Conservation (phyloP, 1,140 invertebrate species). For the Ruditapes philippinarum region DNA sequence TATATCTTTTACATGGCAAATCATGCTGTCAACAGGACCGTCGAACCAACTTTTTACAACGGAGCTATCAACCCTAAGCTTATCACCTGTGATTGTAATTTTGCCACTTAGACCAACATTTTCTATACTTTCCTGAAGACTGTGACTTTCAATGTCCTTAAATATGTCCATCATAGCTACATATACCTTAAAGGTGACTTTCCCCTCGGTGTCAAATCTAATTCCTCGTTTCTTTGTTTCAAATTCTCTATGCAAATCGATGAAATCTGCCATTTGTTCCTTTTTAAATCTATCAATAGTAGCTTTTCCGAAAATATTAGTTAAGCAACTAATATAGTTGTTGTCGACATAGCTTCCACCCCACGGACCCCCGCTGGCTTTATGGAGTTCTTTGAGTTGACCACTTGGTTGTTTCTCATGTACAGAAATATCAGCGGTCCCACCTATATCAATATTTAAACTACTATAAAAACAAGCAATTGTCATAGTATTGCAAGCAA, state of each 20-base stretch:
- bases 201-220: background rate
- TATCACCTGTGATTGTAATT: background rate
- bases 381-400: background rate
- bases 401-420: background rate
- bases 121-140: background rate
- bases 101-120: background rate
- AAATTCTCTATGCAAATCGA: background rate
- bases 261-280: background rate
- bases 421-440: background rate
- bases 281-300: background rate
- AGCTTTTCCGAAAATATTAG: background rate
- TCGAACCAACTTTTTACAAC: background rate
- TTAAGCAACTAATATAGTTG: background rate
- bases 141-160: background rate
- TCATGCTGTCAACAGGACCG: background rate
- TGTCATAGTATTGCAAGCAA: no score
- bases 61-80: background rate
- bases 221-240: background rate
- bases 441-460: no score
- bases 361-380: background rate
- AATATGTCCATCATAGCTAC: background rate
- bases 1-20: background rate
- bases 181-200: background rate
- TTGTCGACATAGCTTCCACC: background rate
- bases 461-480: no score